A percentile compares a stretch with the other conserved stretches of the same genome.
These are phyloP conservation scores for Pomatorhinus ruficollis DNA, from an alignment of 2,113 vertebrate species.

Conservation along the genomic window DNA sequence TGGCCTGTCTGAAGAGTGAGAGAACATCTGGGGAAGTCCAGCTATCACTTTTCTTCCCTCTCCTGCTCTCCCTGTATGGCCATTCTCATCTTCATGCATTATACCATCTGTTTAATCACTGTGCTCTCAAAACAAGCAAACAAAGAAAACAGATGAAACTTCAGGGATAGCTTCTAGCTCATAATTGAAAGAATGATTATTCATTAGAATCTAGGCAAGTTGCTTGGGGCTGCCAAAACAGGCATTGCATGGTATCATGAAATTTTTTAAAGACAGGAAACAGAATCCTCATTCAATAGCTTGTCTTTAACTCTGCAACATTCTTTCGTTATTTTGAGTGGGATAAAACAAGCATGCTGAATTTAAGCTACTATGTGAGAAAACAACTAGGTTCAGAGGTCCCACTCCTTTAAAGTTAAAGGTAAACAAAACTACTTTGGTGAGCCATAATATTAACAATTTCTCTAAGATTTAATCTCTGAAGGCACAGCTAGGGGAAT, in stretches of 20 bases:
- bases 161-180: conserved; percentile 51
- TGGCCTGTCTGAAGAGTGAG: neutral
- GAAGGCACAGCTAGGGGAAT: neutral
- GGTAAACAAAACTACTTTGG: neutral
- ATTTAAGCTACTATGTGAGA: neutral
- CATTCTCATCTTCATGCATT: neutral
- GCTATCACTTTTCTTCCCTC: neutral
- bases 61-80: neutral
- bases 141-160: conserved; percentile 56
- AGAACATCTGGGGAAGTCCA: neutral
- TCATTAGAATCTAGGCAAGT: conserved; percentile 51
- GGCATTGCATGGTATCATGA: neutral
- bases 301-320: neutral
- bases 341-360: conserved; percentile 44
- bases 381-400: neutral
- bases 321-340: conserved; percentile 40
- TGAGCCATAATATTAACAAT: neutral
- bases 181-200: conserved; percentile 62
- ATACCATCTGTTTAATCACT: neutral
- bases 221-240: conserved; percentile 29
- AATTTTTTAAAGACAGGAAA: neutral
- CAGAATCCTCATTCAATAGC: neutral
- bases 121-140: conserved; percentile 3
- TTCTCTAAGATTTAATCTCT: neutral
- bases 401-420: neutral